phyloP scores from a whole-genome alignment of 2,888 invertebrate species.

The Luffia ferchaultella region DNA sequence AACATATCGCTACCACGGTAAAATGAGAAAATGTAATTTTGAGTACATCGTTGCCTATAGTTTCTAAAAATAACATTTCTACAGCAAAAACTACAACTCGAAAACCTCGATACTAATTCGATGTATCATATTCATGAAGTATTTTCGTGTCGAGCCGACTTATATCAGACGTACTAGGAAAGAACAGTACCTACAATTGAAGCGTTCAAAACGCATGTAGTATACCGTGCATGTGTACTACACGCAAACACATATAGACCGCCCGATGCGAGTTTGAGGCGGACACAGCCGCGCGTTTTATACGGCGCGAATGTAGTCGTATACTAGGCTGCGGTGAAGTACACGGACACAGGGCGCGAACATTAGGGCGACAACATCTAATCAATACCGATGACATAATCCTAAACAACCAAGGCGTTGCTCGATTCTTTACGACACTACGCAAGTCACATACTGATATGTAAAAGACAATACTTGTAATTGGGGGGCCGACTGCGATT shows the following conservation, averaged over 20 bases:
- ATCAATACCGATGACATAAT: slow-evolving; percentile 27
- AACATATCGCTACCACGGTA: neutral
- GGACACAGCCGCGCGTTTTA: no score
- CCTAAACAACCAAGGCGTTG: slow-evolving; percentile 38
- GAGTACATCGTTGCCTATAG: neutral
- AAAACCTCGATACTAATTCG: neutral
- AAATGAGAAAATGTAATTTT: neutral
- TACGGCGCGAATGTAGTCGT: no score
- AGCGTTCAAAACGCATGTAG: no score
- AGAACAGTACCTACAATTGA: no score
- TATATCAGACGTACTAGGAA: no score
- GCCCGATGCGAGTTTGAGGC: no score
- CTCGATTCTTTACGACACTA: slow-evolving; percentile 43
- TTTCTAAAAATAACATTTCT: neutral
- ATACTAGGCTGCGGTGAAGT: no score
- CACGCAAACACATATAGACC: no score
- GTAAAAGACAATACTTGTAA: slow-evolving; percentile 53
- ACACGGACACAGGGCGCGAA: no score
- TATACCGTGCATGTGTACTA: no score
- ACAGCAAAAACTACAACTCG: neutral
- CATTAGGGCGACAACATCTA: slow-evolving; percentile 25
- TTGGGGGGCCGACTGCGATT: neutral
- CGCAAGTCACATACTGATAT: slow-evolving; percentile 62
- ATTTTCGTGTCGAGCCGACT: neutral
- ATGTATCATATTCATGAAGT: neutral